Conservation (phyloP, 2,888 invertebrate species). For the Acronicta alni region DNA sequence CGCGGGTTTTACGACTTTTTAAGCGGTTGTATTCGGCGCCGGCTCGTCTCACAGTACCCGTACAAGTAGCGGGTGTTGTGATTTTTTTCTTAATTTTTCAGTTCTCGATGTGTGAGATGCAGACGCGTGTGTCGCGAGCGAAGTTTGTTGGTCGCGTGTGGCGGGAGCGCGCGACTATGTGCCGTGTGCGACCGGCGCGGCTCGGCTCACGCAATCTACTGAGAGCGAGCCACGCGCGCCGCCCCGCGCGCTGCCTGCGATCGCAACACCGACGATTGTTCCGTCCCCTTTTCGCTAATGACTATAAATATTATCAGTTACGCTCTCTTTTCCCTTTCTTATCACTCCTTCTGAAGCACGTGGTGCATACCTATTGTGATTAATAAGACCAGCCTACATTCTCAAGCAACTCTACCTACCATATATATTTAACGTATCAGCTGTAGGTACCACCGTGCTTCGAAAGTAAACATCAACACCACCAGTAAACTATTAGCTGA, state of each 20-base stretch:
- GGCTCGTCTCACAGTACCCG: constrained; percentile 69
- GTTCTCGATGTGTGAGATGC: constrained; percentile 67
- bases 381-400: constrained; percentile 23
- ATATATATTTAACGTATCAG: not conserved
- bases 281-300: constrained; percentile 89
- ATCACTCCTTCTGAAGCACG: constrained; percentile 82
- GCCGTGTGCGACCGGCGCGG: constrained; percentile 88
- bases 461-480: constrained; percentile 18
- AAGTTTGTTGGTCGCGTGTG: constrained; percentile 82
- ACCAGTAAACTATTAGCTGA: constrained; percentile 20
- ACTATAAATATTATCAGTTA: constrained; percentile 88
- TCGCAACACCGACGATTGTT: constrained; percentile 81
- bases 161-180: constrained; percentile 76
- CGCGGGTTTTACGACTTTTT: constrained; percentile 87
- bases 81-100: constrained; percentile 61
- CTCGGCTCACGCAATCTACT: constrained; percentile 92
- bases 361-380: constrained; percentile 61
- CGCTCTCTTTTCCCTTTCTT: constrained; percentile 86
- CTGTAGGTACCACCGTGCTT: constrained; percentile 6
- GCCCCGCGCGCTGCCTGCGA: constrained; percentile 88
- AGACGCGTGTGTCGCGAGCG: constrained; percentile 79
- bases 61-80: constrained; percentile 57
- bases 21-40: constrained; percentile 81
- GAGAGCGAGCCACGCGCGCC: constrained; percentile 89
- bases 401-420: constrained; percentile 19